These are phyloP conservation scores for Stigmatopora nigra DNA, from an alignment of 2,113 vertebrate genomes.

Conservation along the genomic window DNA sequence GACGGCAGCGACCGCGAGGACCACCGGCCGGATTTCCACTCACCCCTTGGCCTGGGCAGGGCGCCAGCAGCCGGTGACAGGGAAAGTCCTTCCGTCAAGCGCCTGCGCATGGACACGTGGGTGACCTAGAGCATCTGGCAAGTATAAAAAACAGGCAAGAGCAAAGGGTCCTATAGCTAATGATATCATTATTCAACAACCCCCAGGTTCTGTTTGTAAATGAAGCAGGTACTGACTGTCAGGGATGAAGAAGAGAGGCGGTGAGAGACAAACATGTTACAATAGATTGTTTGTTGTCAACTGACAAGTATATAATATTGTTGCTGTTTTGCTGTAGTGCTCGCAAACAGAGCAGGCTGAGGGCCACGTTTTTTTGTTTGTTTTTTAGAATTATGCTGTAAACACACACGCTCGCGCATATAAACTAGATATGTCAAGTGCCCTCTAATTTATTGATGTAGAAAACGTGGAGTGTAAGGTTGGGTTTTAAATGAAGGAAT, in stretches of 20 bases:
- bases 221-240: constrained; percentile 46
- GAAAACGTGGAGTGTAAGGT: not conserved
- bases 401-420: not conserved
- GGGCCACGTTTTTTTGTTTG: not conserved
- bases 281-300: constrained; percentile 70
- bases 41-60: constrained; percentile 79
- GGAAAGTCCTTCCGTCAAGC: constrained; percentile 92
- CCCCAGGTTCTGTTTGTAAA: constrained; percentile 61
- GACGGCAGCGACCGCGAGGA: constrained; percentile 96
- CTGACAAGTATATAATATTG: constrained; percentile 78
- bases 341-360: constrained; percentile 55
- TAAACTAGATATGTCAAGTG: not conserved
- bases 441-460: constrained; percentile 7
- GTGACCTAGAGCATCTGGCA: constrained; percentile 80
- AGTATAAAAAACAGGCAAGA: constrained; percentile 21
- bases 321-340: constrained; percentile 74
- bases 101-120: constrained; percentile 97
- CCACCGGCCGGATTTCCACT: constrained; percentile 87
- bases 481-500: not conserved
- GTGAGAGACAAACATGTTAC: constrained; percentile 69
- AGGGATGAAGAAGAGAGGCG: constrained; percentile 46
- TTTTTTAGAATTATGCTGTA: not conserved
- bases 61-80: constrained; percentile 78
- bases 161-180: constrained; percentile 54
- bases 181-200: constrained; percentile 60